Base-by-base conservation (phyloP, 1,140 invertebrate species). In the Drosophila prosaltans region DNA sequence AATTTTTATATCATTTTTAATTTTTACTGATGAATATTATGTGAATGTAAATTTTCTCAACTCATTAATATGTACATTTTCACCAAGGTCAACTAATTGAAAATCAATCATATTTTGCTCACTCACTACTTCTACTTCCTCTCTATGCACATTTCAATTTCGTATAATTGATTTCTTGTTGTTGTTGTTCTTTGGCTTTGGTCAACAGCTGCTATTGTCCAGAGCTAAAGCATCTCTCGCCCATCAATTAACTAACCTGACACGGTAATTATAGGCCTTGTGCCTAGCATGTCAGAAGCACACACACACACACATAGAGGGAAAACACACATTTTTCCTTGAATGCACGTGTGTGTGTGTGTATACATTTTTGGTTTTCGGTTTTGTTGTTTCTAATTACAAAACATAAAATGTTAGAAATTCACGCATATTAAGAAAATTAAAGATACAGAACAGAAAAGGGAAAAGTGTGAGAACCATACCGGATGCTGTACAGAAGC, bases 391-490 rank as follows among this genome's bases (percentile, higher is more conserved):
- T 89, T 90, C 81, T 89, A 89, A 89, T 90, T 89, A 90, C 84
- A 69, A 81, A 84, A 89, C 83, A 89, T 84, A 84, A 81, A 89
- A 84, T 80, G 81, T 84, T 84, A 65, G 74, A 90, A 59, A 90
- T 84, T 89, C 84, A 89, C 81, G 84, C 84, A 88, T 89, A 89
- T 89, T 89, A 90, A 72, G 81, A 90, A 89, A 89, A 89, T 90
- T 90, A 75, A 89, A 89, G 85, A 89, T 89, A 89, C 69, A 78
- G 58, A 71, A 65, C 26, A 69, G 26, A 60, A 16, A 16, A 16
- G 16, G 66, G 16, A 51, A 24, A 51, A 80, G 84, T 89, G 74
- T 90, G 84, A 69, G 84, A 89, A 90, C 62, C 55, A 57, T 69
- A 78, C 81, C 85, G 84, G 84, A 90, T 89, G 84, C 84, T 89